These are phyloP conservation scores for Iguana delicatissima DNA, from an alignment of 2,797 vertebrate genomes.

Conservation along the genomic window DNA sequence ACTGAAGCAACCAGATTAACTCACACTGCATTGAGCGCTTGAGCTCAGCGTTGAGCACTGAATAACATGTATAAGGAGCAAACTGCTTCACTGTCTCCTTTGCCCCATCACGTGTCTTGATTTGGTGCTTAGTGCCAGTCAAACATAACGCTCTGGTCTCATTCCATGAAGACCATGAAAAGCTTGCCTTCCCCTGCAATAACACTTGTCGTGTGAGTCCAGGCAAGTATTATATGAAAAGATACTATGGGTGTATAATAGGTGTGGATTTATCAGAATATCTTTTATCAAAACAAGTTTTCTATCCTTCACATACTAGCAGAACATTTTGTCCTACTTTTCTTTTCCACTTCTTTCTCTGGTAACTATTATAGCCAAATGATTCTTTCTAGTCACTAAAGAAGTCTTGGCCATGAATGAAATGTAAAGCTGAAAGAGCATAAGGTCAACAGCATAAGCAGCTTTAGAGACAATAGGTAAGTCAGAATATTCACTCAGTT, in stretches of 20 bases:
- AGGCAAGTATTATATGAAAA: not conserved
- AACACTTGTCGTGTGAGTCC: too few relatives aligned
- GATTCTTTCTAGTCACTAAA: not conserved
- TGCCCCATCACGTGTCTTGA: too few relatives aligned
- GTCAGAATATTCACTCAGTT: not conserved
- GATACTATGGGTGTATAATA: not conserved
- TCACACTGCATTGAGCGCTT: too few relatives aligned
- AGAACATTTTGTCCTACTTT: not conserved
- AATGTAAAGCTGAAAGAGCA: not conserved
- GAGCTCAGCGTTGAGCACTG: too few relatives aligned
- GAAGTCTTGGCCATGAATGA: not conserved
- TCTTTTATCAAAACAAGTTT: not conserved
- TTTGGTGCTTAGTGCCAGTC: too few relatives aligned
- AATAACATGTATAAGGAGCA: too few relatives aligned
- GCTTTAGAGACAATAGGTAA: not conserved
- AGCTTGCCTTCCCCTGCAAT: too few relatives aligned
- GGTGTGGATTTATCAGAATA: not conserved
- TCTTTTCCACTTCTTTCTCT: not conserved
- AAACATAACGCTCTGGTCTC: too few relatives aligned
- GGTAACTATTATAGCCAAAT: not conserved
- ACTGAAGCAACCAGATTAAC: too few relatives aligned
- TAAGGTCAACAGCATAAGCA: not conserved
- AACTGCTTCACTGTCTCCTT: too few relatives aligned
- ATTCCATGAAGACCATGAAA: too few relatives aligned
- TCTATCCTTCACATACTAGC: not conserved